Conservation (phyloP, 2,113 vertebrate species). For the Oryzias melastigma region DNA sequence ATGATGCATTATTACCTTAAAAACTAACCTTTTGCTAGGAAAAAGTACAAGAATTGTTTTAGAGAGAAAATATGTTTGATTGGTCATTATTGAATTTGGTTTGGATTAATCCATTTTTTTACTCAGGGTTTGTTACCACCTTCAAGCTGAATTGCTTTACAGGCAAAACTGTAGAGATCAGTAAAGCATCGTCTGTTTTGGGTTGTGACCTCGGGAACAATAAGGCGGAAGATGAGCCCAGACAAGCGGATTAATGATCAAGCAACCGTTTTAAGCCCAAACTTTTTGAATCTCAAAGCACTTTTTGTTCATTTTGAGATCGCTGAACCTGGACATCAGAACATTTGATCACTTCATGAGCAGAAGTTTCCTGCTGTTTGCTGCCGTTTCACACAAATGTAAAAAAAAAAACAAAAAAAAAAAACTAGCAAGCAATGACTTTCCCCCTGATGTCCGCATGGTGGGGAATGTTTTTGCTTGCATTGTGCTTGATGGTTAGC, state of each 20-base stretch:
- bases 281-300: conserved; percentile 19
- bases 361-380: conserved; percentile 1
- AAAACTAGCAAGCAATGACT: conserved; percentile 28
- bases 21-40: too few species aligned
- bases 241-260: conserved; percentile 23
- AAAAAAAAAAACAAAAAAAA: conserved; percentile 29
- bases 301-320: not conserved
- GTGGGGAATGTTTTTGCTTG: conserved; percentile 35
- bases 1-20: too few species aligned
- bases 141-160: too few species aligned
- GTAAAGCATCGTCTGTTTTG: conserved; percentile 36
- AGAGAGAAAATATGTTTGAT: too few species aligned
- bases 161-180: too few species aligned
- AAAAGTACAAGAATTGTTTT: too few species aligned
- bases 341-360: not conserved
- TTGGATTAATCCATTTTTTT: too few species aligned
- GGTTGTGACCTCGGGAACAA: conserved; percentile 10
- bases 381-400: conserved; percentile 4
- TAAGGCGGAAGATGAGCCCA: conserved; percentile 36
- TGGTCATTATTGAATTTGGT: too few species aligned
- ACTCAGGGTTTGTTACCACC: too few species aligned
- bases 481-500: conserved; percentile 42
- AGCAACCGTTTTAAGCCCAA: conserved; percentile 28
- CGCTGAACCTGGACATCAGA: too few species aligned
- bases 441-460: conserved; percentile 29